Base-by-base conservation (phyloP, 53 echinoderm and acorn worm genomes). In the Echinarachnius parma region DNA sequence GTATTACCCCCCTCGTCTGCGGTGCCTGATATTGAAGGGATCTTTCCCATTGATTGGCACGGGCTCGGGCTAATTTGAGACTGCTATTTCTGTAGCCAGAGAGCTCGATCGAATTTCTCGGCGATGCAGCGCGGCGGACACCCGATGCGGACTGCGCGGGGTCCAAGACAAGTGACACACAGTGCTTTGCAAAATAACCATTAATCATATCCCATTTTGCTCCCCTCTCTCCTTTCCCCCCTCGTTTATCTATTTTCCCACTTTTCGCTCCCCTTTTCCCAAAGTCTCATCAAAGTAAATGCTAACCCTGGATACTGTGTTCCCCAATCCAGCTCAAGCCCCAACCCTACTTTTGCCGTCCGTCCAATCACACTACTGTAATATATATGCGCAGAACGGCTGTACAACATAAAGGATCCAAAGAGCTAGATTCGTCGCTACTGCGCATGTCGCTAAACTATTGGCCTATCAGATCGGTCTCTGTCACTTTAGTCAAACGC, bases 151-250 rank as follows among this genome's bases (percentile, higher is more conserved):
- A 55, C 24, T 30, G 74, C 74, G 55, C 74, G 57, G 74, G 57
- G 55, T 56, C 57, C 4, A 35, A 72, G 69, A 69, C 69, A 69
- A n/a, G 33, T 33, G 69, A 69, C 69, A 69, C 52, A 69, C 57
- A 72, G 36, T 57, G 74, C 74, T 72, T 72, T 72, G 74, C 74
- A 72, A 72, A 72, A 72, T 72, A 72, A 72, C 74, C 74, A 72
- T 72, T 72, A 70, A 72, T 72, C 74, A 72, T 72, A 72, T 72
- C 74, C 74, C 74, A 70, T 72, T 72, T 56, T 57, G 14, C 39
- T 26, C 19, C 57, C 39, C 55, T 37, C 55, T 72, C 74, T 26
- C 13, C 39, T 32, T 68, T 47, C 22, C 48, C 47, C 19, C 47
- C 26, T 47, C 47, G 27, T 27, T 65, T 46, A 29, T 29, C 46